A percentile compares a stretch with the other conserved stretches of the same genome.
phyloP scores from a whole-genome alignment of 2,113 vertebrate genomes.

The Tragelaphus imberbis region DNA sequence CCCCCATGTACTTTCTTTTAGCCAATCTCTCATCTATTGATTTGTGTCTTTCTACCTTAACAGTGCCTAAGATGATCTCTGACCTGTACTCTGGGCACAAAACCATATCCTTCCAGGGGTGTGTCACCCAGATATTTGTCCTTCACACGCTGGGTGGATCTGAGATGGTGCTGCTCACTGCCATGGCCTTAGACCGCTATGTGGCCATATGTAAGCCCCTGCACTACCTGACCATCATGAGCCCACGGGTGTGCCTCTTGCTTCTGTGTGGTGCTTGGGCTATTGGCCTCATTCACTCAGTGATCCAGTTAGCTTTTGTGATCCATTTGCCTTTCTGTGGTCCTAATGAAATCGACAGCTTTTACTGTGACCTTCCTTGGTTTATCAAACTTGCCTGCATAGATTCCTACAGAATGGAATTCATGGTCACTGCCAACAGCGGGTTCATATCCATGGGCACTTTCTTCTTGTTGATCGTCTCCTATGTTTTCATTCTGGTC shows the following conservation, averaged over 20 bases:
- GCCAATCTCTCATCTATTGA: conserved; percentile 34
- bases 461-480: too few relatives aligned
- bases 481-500: too few relatives aligned
- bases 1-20: conserved; percentile 35
- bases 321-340: conserved; percentile 27
- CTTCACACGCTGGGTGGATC: conserved; percentile 42
- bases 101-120: conserved; percentile 49
- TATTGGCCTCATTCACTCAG: conserved; percentile 2
- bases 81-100: background rate
- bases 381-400: too few relatives aligned
- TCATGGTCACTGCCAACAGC: too few relatives aligned
- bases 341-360: background rate
- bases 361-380: too few relatives aligned
- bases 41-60: conserved; percentile 8
- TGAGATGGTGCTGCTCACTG: conserved; percentile 57
- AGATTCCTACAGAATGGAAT: too few relatives aligned
- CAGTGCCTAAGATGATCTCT: conserved; percentile 32
- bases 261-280: background rate
- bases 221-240: conserved; percentile 34
- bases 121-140: conserved; percentile 61
- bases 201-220: conserved; percentile 58
- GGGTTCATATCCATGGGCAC: too few relatives aligned
- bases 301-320: background rate
- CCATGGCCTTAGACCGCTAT: conserved; percentile 63
- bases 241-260: background rate